Conservation (phyloP, 2,113 vertebrate genomes). For the Hippocampus mohnikei region DNA sequence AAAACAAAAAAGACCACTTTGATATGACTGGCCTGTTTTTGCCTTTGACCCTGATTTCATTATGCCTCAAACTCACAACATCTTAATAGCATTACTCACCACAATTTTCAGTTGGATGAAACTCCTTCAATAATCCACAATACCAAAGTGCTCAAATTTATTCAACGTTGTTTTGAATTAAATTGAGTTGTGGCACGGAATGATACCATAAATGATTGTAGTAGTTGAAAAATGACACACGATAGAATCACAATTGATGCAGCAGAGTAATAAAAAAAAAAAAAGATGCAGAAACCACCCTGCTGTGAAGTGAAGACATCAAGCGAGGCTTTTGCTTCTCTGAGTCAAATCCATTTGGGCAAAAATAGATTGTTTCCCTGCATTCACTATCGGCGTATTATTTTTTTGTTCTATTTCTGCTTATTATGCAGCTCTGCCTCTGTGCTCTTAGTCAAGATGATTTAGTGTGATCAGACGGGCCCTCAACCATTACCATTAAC, state of each 20-base stretch:
- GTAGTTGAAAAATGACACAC: background rate
- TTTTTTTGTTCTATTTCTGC: background rate
- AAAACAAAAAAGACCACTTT: slow-evolving; percentile 38
- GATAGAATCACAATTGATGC: background rate
- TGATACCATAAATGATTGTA: background rate
- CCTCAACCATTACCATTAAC: slow-evolving; percentile 11
- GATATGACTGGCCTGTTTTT: slow-evolving; percentile 40
- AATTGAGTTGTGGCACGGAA: too few relatives aligned
- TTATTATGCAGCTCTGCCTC: slow-evolving; percentile 31
- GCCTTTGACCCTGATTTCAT: background rate
- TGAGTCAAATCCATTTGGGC: background rate
- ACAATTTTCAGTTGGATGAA: background rate
- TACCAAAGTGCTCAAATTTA: background rate
- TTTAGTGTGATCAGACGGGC: slow-evolving; percentile 24
- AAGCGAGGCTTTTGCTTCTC: background rate
- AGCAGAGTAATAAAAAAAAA: background rate
- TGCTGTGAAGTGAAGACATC: background rate
- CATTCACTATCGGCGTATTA: background rate
- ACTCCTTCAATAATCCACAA: background rate
- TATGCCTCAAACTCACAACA: slow-evolving; percentile 4
- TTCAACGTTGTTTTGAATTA: background rate
- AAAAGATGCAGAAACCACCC: background rate
- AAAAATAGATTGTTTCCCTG: background rate
- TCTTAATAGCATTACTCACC: slow-evolving; percentile 29
- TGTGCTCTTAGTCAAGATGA: slow-evolving; percentile 19